A percentile compares a stretch with the other conserved stretches of the same genome.
Evolutionary conservation across 2,797 vertebrate species (phyloP).

Genomic region (Dromococcyx pavoninus): DNA sequence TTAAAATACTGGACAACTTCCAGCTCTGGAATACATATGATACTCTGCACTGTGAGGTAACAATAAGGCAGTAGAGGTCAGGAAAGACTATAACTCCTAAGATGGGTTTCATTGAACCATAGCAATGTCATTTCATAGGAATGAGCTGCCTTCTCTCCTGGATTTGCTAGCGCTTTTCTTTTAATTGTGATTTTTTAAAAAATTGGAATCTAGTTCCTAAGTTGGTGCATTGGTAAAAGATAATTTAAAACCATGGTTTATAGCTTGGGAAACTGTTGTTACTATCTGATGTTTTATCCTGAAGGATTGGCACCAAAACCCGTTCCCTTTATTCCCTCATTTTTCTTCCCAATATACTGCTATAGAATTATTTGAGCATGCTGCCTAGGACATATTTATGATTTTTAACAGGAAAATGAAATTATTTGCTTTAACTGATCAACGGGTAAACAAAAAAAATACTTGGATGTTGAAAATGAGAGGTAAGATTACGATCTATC

Average conservation of each 20-base stretch:
- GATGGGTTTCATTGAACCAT: not conserved
- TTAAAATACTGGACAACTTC: slow-evolving; percentile 68
- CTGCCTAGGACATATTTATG: not conserved
- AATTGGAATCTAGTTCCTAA: not conserved
- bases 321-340: not conserved
- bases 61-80: not conserved
- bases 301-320: not conserved
- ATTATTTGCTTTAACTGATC: not conserved
- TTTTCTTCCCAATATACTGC: not conserved
- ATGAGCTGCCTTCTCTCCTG: not conserved
- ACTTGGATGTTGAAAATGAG: not conserved
- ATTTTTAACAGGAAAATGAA: slow-evolving; percentile 25
- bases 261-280: not conserved
- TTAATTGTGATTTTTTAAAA: not conserved
- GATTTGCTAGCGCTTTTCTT: not conserved
- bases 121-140: not conserved
- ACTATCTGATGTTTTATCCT: not conserved
- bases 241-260: not conserved
- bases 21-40: slow-evolving; percentile 86
- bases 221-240: not conserved
- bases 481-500: not conserved
- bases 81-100: not conserved
- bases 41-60: slow-evolving; percentile 88
- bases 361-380: not conserved
- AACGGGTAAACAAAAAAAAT: not conserved